phyloP scores from a whole-genome alignment of 1,140 invertebrate genomes.

The Teleogryllus occipitalis region DNA sequence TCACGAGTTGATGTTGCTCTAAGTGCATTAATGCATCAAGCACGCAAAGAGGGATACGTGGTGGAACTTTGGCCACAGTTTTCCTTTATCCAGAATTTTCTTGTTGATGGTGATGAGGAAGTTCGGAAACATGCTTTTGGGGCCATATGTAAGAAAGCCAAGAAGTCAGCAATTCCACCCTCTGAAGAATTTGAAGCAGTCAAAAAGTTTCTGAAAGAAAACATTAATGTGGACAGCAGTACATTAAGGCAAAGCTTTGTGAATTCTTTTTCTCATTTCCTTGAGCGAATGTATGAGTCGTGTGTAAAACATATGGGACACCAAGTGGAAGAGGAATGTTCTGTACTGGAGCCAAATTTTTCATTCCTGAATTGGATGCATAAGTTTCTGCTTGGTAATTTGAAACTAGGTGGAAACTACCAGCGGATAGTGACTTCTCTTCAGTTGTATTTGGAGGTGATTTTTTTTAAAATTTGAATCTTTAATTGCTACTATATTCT shows the following conservation, averaged over 20 bases:
- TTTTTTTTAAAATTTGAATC: not conserved
- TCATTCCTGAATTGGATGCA: not conserved
- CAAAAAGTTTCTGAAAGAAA: not conserved
- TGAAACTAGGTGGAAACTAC: not conserved
- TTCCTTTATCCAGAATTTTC: not conserved
- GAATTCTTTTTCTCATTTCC: not conserved
- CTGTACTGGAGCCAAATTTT: not conserved
- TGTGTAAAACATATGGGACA: not conserved
- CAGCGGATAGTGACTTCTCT: not conserved
- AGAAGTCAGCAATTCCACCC: not conserved
- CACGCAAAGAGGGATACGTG: not conserved
- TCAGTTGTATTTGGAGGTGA: not conserved
- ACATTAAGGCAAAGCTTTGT: not conserved
- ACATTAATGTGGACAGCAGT: not conserved
- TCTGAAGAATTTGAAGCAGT: not conserved
- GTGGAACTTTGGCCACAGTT: not conserved
- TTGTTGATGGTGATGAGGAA: not conserved
- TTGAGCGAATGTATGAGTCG: not conserved
- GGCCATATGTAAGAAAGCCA: not conserved
- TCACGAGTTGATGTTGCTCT: not conserved
- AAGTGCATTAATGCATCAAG: not conserved
- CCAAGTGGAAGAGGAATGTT: not conserved
- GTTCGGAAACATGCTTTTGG: not conserved
- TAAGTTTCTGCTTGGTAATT: not conserved
- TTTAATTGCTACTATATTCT: not conserved